Evolutionary conservation across 92 coral and sea anemone genomes (phyloP), one percentile per base, ranked within the genome.

Genomic region (Parazoanthus darwini): DNA sequence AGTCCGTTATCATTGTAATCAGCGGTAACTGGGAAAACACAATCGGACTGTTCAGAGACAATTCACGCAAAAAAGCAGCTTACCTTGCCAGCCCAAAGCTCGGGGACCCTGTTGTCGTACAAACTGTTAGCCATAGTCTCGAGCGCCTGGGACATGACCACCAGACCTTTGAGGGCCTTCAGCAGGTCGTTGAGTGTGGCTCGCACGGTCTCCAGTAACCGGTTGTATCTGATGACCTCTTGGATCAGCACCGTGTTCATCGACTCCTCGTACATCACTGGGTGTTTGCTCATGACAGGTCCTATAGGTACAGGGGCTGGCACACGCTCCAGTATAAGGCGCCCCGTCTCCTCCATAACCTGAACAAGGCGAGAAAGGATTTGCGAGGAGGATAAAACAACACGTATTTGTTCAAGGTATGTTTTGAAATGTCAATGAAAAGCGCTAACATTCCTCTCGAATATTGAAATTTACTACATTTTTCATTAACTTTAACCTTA

Each of bases 31-130:
- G 33, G 33, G 33, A 29, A 29, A 29, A 29, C 33, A 29, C 33
- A 42, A 75, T 4, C 3, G 37, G 10, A 39, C 10, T 6, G 39
- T 14, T 36, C n/a, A 6, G 25, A 16, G 59, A 42, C 29, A 48
- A 37, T 54, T 4, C 14, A 43, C 26, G 9, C 51, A 48, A 11
- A 36, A 74, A 9, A 7, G 33, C 18, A 29, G 23, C 93, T 46
- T 72, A 97, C 99, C 98, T 97, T 97, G 88, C 99, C 92, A 13
- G 99, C 99, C 99, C 99, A 97, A 51, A 95, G 85, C 70, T 97
- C 99, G 11, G 99, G 99, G 9, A 97, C 99, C 26, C 92, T 86
- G 91, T 97, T 97, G 42, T 95, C 91, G 87, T 86, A 97, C 90
- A 97, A 79, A 77, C 99, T 97, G 90, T 97, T 96, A 3, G 98